Conservation (phyloP, 2,797 vertebrate genomes). For the Echeneis naucrates region DNA sequence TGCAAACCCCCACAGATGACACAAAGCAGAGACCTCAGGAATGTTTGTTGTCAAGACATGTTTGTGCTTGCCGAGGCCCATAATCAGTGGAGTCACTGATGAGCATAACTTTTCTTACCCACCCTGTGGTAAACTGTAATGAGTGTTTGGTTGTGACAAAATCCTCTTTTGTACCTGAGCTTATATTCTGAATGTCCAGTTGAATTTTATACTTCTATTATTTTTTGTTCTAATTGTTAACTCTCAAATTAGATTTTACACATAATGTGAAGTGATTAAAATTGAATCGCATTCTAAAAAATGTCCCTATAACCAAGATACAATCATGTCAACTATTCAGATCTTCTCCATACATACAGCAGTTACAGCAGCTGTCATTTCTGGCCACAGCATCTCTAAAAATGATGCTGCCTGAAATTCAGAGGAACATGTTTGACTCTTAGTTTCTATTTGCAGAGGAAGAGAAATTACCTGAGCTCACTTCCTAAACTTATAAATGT, state of each 20-base stretch:
- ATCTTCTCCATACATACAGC: neutral
- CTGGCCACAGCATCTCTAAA: neutral
- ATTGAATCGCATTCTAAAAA: neutral
- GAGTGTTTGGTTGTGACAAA: conserved; percentile 7
- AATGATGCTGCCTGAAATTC: neutral
- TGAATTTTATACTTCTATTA: neutral
- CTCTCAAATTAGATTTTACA: neutral
- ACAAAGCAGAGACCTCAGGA: conserved; percentile 46
- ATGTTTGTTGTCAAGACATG: conserved; percentile 54
- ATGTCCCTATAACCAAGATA: neutral
- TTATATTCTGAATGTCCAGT: neutral
- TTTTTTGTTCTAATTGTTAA: neutral
- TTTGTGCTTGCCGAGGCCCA: conserved; percentile 51
- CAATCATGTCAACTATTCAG: neutral
- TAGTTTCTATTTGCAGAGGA: conserved; percentile 3
- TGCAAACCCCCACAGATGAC: conserved; percentile 9
- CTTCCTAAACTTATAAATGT: conserved; percentile 31
- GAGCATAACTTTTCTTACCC: conserved; percentile 21
- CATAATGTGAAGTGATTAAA: neutral
- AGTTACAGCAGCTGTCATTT: neutral
- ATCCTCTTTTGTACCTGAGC: neutral
- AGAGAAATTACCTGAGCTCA: neutral
- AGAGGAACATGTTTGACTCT: neutral
- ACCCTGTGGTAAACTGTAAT: neutral
- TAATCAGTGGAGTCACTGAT: conserved; percentile 43